phyloP scores from a whole-genome alignment of 2,113 vertebrate genomes.

The Microcebus jonahi region DNA sequence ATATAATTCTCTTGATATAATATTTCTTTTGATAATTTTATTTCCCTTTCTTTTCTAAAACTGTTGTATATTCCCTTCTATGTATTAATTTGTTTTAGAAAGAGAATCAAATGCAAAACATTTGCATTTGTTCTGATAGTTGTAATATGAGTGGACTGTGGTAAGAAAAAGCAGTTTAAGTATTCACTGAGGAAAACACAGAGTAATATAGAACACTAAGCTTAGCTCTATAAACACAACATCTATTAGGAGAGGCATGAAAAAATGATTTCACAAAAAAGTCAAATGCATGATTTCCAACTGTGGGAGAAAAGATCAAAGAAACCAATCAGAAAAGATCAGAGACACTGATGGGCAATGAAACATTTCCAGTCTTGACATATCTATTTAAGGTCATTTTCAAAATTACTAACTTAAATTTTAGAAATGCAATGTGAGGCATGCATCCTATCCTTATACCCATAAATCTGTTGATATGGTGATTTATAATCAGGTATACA shows the following conservation, averaged over 20 bases:
- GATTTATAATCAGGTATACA: not conserved
- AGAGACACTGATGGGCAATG: constrained; percentile 44
- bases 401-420: not conserved
- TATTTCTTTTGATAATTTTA: not conserved
- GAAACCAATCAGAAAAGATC: not conserved
- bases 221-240: constrained; percentile 55
- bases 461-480: not conserved
- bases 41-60: constrained; percentile 33
- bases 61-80: not conserved
- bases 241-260: constrained; percentile 45
- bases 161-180: constrained; percentile 56
- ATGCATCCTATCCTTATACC: not conserved
- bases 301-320: constrained; percentile 42
- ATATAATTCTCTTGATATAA: not conserved
- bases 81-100: constrained; percentile 47
- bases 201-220: constrained; percentile 11
- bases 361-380: constrained; percentile 47
- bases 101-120: constrained; percentile 49
- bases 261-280: constrained; percentile 72
- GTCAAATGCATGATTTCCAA: constrained; percentile 37
- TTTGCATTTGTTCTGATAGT: not conserved
- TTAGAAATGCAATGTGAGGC: not conserved
- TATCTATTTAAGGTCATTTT: constrained; percentile 17
- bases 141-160: not conserved
- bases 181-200: constrained; percentile 50